These are phyloP conservation scores for Lasioglossum marginatum DNA, from an alignment of 2,888 invertebrate genomes.

Conservation along the genomic window DNA sequence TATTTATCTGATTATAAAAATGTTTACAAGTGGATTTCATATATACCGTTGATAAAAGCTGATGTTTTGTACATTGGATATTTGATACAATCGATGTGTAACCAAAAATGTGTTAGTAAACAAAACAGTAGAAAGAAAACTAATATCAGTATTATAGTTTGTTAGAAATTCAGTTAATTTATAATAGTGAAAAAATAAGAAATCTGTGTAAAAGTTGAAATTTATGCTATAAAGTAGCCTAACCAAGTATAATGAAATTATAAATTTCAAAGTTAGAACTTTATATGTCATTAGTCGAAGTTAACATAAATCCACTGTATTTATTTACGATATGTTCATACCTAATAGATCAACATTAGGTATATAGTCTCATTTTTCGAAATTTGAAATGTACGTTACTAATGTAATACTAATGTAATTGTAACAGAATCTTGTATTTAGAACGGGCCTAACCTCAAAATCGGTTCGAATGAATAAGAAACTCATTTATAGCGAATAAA, in stretches of 20 bases:
- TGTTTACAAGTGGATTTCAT: neutral
- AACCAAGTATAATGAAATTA: neutral
- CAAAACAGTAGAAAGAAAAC: too few species aligned
- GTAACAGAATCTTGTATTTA: neutral
- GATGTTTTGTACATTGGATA: neutral
- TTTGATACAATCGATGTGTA: neutral
- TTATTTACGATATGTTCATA: neutral
- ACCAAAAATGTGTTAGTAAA: neutral
- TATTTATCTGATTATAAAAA: neutral
- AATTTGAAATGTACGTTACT: neutral
- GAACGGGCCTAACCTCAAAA: slow-evolving; percentile 16
- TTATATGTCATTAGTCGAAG: neutral
- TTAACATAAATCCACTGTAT: neutral
- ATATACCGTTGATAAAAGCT: neutral
- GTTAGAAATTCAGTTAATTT: neutral
- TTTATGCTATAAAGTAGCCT: neutral
- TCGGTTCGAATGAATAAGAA: neutral
- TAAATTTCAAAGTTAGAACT: slow-evolving; percentile 16
- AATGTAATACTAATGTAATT: neutral
- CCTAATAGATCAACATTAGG: neutral
- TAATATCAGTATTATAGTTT: neutral
- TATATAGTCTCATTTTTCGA: neutral
- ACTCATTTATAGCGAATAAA: neutral
- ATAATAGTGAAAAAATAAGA: neutral
- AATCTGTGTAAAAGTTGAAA: neutral